Percentiles rank a stretch among this genome's conserved stretches.
These are phyloP conservation scores for Zosterops japonicus DNA, from an alignment of 2,113 vertebrate genomes.

Conservation along the genomic window DNA sequence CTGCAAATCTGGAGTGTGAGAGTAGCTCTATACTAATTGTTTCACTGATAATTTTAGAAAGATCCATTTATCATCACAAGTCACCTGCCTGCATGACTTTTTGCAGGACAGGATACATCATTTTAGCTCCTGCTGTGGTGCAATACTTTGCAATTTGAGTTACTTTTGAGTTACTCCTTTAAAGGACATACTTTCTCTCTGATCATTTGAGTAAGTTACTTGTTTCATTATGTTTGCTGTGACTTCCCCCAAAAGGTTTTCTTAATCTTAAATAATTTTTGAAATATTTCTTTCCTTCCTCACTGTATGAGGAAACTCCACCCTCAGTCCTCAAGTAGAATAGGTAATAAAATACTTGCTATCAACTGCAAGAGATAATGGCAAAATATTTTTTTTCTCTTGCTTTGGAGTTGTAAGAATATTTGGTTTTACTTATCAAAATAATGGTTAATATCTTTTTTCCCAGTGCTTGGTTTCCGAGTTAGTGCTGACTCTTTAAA, in stretches of 20 bases:
- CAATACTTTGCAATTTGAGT: not conserved
- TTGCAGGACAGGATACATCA: not conserved
- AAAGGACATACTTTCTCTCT: not conserved
- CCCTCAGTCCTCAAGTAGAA: not conserved
- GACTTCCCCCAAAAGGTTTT: not conserved
- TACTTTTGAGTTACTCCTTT: not conserved
- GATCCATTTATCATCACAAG: not conserved
- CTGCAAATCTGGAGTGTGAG: not conserved
- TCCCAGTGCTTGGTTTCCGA: not conserved
- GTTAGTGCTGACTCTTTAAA: not conserved
- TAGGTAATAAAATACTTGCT: not conserved
- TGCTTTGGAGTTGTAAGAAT: not conserved
- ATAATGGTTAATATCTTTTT: not conserved
- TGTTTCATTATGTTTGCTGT: not conserved
- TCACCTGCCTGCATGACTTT: not conserved
- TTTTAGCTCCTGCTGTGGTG: not conserved
- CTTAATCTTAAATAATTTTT: not conserved
- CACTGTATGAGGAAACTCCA: not conserved
- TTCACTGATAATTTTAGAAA: not conserved
- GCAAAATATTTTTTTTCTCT: constrained; percentile 26
- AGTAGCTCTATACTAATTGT: not conserved
- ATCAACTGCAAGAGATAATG: constrained; percentile 9
- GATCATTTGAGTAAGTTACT: not conserved
- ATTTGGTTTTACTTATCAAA: constrained; percentile 12
- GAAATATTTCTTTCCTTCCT: not conserved